Evolutionary conservation across 2,113 vertebrate species (phyloP).

Genomic region (Semnopithecus entellus): DNA sequence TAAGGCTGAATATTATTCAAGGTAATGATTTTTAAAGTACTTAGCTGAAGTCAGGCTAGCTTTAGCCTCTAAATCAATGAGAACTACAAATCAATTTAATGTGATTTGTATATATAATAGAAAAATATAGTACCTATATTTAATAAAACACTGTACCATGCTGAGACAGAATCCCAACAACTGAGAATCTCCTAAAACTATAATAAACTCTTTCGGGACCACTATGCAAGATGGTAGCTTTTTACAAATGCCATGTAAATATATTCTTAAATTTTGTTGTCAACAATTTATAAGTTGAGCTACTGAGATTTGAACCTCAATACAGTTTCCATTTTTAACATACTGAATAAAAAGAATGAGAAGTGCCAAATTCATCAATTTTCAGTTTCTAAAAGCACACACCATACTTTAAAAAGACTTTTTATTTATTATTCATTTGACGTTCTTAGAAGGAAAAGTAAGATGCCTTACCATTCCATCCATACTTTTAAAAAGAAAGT

Average conservation of each 20-base stretch:
- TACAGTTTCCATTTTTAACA: slow-evolving; percentile 16
- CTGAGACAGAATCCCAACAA: neutral
- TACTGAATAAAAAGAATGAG: neutral
- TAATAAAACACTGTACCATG: neutral
- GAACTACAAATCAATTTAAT: neutral
- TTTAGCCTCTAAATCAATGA: neutral
- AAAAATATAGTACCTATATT: slow-evolving; percentile 13
- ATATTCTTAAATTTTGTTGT: neutral
- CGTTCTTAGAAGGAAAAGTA: neutral
- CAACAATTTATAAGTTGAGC: slow-evolving; percentile 12
- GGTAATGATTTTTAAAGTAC: slow-evolving; percentile 9
- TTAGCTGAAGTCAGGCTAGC: neutral
- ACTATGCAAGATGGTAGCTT: neutral
- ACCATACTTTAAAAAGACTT: neutral
- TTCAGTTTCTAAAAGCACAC: neutral
- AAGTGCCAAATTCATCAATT: neutral
- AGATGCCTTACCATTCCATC: neutral
- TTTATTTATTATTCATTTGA: neutral
- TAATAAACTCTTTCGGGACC: neutral
- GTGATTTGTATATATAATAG: neutral
- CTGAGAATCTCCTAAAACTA: slow-evolving; percentile 6
- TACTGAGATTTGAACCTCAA: neutral
- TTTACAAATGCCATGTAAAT: neutral
- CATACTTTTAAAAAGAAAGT: neutral
- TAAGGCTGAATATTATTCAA: slow-evolving; percentile 13